Evolutionary conservation across 2,797 vertebrate genomes (phyloP).

Genomic region (Coccyzus lansbergi): DNA sequence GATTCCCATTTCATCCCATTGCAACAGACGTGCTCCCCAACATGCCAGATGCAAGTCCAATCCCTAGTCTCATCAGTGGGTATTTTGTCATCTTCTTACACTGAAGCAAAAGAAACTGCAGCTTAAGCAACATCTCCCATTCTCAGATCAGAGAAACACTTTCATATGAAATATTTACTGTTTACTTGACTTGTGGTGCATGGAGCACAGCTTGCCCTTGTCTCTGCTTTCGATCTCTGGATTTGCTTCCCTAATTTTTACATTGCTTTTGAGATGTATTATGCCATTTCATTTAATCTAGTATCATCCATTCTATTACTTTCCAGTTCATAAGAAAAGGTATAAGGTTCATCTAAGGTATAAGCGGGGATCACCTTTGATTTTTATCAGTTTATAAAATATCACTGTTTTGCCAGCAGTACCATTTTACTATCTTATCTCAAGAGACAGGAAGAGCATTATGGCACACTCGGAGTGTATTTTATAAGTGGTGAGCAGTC

Average conservation of each 20-base stretch:
- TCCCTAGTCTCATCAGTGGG: background rate
- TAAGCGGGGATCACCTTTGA: background rate
- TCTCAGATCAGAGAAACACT: background rate
- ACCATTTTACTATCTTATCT: constrained; percentile 3
- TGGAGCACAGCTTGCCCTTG: background rate
- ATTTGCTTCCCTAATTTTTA: background rate
- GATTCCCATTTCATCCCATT: background rate
- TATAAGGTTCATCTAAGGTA: constrained; percentile 37
- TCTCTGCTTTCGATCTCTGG: background rate
- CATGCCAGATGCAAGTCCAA: background rate
- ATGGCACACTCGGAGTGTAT: background rate
- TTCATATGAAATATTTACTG: background rate
- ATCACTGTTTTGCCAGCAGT: constrained; percentile 46
- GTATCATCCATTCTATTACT: background rate
- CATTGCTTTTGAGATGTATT: background rate
- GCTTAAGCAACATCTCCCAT: background rate
- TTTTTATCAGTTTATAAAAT: constrained; percentile 45
- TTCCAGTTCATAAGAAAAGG: constrained; percentile 20
- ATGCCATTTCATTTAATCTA: background rate
- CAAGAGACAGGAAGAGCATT: background rate
- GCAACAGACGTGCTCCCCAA: background rate
- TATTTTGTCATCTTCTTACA: background rate
- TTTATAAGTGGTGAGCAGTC: background rate
- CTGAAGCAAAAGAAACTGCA: rapidly evolving
- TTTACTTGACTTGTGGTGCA: background rate